phyloP scores from a whole-genome alignment of 2,797 vertebrate species.

The Mastacembelus armatus region DNA sequence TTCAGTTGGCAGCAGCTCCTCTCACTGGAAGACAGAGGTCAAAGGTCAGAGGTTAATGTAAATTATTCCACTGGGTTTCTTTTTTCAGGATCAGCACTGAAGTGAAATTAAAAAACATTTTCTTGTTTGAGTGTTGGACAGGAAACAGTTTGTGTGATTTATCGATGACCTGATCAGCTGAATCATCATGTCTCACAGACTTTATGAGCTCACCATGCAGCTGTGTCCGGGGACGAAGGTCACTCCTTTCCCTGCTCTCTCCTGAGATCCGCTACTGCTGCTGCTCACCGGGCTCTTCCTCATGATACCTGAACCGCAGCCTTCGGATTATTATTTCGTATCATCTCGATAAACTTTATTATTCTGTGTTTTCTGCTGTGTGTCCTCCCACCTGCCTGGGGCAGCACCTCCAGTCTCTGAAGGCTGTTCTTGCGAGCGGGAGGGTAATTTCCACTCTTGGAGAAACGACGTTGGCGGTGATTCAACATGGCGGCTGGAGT shows the following conservation, averaged over 20 bases:
- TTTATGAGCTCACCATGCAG: constrained; percentile 82
- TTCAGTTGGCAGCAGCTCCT: constrained; percentile 1
- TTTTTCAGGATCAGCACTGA: too few relatives aligned
- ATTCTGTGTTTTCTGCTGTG: background rate
- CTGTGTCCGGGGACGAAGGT: constrained; percentile 87
- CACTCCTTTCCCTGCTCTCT: constrained; percentile 87
- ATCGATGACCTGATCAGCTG: too few relatives aligned
- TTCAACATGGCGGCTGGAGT: constrained; percentile 90
- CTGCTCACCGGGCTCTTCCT: constrained; percentile 88
- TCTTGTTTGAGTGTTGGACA: too few relatives aligned
- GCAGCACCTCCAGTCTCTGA: constrained; percentile 85
- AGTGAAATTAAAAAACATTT: too few relatives aligned
- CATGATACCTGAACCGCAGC: constrained; percentile 86
- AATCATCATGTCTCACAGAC: too few relatives aligned
- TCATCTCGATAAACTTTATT: background rate
- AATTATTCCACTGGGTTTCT: too few relatives aligned
- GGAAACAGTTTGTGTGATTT: too few relatives aligned
- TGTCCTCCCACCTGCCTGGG: constrained; percentile 78
- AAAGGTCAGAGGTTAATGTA: constrained; percentile 14
- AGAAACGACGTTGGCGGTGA: constrained; percentile 90
- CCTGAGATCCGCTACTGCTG: constrained; percentile 90
- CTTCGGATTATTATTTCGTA: too few relatives aligned
- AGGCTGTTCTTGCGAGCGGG: constrained; percentile 87
- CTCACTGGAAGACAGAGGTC: constrained; percentile 45
- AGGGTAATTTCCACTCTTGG: constrained; percentile 86